A percentile compares a stretch with the other conserved stretches of the same genome.
Conservation (phyloP, 2,113 vertebrate species). For the Scopus umbretta region DNA sequence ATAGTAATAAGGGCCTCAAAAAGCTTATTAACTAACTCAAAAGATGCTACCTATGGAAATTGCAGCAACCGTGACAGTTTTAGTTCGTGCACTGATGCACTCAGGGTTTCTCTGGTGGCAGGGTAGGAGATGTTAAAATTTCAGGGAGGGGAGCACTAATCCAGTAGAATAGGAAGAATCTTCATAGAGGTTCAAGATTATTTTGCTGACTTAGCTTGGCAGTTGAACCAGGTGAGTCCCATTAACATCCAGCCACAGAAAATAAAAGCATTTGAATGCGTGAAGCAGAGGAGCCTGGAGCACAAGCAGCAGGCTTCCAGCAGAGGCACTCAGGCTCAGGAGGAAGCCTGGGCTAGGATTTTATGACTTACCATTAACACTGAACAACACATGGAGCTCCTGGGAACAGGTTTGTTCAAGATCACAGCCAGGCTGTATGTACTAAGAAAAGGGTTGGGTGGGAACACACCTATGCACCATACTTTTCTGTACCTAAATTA, state of each 20-base stretch:
- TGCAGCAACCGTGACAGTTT: not conserved
- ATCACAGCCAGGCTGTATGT: not conserved
- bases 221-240: not conserved
- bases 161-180: not conserved
- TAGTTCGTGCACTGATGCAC: not conserved
- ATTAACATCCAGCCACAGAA: not conserved
- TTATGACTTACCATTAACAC: constrained; percentile 9
- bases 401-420: not conserved
- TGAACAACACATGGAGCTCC: not conserved
- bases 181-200: not conserved
- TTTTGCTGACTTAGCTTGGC: not conserved
- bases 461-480: not conserved
- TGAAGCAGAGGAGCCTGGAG: not conserved
- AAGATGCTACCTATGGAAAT: not conserved
- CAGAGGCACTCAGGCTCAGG: not conserved
- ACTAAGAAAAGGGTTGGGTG: not conserved
- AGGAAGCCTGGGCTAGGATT: not conserved
- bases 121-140: not conserved
- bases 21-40: not conserved
- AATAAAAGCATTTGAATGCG: not conserved
- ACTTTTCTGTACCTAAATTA: not conserved
- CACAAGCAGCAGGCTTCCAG: constrained; percentile 14
- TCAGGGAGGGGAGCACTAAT: not conserved
- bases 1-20: constrained; percentile 25
- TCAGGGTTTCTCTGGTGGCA: not conserved